Conservation (phyloP, 2,797 vertebrate genomes). For the Mus spretus region DNA sequence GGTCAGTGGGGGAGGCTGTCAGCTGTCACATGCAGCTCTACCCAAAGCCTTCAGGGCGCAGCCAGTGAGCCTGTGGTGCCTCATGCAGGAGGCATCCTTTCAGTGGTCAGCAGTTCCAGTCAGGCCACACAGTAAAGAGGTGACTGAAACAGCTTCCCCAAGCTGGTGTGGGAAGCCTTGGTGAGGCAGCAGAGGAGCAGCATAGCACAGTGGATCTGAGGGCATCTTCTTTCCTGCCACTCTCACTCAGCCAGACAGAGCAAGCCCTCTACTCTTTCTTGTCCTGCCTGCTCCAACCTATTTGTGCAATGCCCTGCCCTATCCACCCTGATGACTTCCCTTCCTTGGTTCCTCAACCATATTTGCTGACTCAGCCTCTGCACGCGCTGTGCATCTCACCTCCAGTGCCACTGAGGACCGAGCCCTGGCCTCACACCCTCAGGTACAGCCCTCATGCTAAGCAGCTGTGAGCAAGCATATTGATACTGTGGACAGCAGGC, state of each 20-base stretch:
- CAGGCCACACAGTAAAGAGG: not conserved
- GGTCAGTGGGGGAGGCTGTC: constrained; percentile 47
- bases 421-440: not conserved
- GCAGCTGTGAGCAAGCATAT: not conserved
- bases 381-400: not conserved
- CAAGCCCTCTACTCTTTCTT: not conserved
- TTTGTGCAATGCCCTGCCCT: not conserved
- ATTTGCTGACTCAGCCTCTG: constrained; percentile 32
- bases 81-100: not conserved
- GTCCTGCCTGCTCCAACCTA: not conserved
- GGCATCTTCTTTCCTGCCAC: not conserved
- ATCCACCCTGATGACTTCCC: not conserved
- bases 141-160: not conserved
- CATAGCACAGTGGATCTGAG: not conserved
- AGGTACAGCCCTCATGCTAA: no score
- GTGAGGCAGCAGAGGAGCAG: not conserved
- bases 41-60: not conserved
- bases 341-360: rapidly evolving
- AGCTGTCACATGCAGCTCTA: constrained; percentile 32
- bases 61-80: not conserved
- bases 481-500: not conserved
- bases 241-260: no score
- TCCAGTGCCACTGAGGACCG: not conserved
- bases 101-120: not conserved
- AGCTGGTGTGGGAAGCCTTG: not conserved